phyloP scores from a whole-genome alignment of 2,888 invertebrate species.

The Digitonthophagus gazella region DNA sequence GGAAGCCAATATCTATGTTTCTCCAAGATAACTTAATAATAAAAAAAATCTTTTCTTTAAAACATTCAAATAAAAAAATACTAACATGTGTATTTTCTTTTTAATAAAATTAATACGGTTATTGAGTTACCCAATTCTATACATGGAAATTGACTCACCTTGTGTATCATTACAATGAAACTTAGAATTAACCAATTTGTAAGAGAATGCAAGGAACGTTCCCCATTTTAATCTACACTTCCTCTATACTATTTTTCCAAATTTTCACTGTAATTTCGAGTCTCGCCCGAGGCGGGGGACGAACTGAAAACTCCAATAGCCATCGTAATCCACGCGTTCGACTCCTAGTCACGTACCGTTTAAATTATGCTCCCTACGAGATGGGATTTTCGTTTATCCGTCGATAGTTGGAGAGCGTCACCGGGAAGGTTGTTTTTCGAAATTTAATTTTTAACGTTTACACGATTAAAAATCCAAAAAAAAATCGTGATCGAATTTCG shows the following conservation, averaged over 20 bases:
- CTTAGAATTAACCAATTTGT: too few relatives aligned
- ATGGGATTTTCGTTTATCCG: not conserved
- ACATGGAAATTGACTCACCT: too few relatives aligned
- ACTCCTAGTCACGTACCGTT: not conserved
- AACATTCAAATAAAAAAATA: too few relatives aligned
- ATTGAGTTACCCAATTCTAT: too few relatives aligned
- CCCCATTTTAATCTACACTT: not conserved
- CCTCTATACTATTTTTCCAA: not conserved
- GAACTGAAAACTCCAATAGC: not conserved
- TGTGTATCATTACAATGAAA: too few relatives aligned
- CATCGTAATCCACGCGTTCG: not conserved
- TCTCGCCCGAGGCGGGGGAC: not conserved
- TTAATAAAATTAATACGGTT: too few relatives aligned
- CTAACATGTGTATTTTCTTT: too few relatives aligned
- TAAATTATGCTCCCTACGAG: not conserved
- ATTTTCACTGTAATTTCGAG: not conserved
- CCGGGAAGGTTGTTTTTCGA: not conserved
- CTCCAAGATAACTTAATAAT: too few relatives aligned
- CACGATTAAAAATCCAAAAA: not conserved
- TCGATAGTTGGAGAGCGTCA: not conserved
- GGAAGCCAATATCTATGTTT: too few relatives aligned
- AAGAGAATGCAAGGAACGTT: not conserved
- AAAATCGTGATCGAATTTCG: not conserved
- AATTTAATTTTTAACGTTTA: not conserved
- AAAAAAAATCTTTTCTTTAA: too few relatives aligned